phyloP scores from a whole-genome alignment of 2,797 vertebrate genomes.

The Aphelocoma californica region DNA sequence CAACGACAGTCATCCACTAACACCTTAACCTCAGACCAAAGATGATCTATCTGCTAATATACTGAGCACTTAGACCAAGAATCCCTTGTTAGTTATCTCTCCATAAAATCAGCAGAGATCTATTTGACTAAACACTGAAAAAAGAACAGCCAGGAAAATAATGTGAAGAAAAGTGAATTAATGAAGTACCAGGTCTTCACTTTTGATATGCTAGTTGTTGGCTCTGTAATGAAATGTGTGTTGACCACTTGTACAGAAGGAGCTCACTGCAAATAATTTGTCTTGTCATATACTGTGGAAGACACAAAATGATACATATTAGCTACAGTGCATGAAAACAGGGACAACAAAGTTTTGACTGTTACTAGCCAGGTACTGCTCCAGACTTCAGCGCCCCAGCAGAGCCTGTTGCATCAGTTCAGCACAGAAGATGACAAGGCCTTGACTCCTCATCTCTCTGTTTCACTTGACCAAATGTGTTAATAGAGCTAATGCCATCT shows the following conservation, averaged over 20 bases:
- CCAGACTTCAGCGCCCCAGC: conserved; percentile 55
- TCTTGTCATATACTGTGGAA: conserved; percentile 38
- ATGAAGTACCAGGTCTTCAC: conserved; percentile 19
- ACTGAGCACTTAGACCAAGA: neutral
- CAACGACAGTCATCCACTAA: neutral
- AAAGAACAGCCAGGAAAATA: neutral
- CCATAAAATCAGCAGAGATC: neutral
- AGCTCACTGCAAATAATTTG: conserved; percentile 45
- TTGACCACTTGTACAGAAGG: conserved; percentile 11
- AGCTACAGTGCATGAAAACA: neutral
- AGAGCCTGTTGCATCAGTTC: conserved; percentile 64
- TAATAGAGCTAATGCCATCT: conserved; percentile 90
- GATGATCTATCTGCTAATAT: neutral
- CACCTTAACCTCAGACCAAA: neutral
- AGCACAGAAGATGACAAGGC: conserved; percentile 73
- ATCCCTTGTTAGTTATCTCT: neutral
- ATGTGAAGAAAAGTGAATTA: neutral
- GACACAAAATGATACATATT: neutral
- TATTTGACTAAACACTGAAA: neutral
- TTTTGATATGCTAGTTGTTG: neutral
- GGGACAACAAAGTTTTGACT: conserved; percentile 68
- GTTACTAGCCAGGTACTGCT: conserved; percentile 26
- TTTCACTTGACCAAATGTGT: conserved; percentile 85
- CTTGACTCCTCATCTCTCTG: conserved; percentile 71
- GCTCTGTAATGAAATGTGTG: conserved; percentile 30